Conservation (phyloP, 2,797 vertebrate species). For the Mycteria americana region DNA sequence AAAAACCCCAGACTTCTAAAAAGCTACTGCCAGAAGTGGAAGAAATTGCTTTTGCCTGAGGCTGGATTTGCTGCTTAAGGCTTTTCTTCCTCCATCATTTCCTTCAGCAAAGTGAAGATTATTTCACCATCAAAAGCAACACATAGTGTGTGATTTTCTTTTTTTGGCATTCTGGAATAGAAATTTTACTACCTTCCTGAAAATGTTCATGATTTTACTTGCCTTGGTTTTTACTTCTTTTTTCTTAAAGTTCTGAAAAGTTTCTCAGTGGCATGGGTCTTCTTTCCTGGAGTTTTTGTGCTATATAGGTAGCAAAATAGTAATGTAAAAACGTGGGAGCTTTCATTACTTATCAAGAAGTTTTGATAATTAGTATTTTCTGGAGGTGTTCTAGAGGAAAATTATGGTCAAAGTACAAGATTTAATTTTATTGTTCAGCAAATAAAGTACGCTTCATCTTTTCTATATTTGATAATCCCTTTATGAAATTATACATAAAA, state of each 20-base stretch:
- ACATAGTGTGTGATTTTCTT: not conserved
- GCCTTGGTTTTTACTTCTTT: not conserved
- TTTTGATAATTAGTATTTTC: not conserved
- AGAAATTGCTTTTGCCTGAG: not conserved
- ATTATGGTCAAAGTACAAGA: not conserved
- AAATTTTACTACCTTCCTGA: not conserved
- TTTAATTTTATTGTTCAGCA: not conserved
- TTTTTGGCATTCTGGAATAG: not conserved
- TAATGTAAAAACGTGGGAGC: not conserved
- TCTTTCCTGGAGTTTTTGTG: not conserved
- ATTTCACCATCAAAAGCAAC: not conserved
- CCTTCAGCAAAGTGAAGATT: not conserved
- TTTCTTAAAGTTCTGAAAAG: not conserved
- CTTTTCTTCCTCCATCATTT: not conserved
- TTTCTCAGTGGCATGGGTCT: not conserved
- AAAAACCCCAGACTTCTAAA: not conserved
- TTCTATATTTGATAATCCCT: not conserved
- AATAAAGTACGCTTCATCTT: not conserved
- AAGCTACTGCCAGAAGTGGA: not conserved
- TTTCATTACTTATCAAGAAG: not conserved
- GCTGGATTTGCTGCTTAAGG: not conserved
- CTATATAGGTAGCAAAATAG: not conserved
- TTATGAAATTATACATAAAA: not conserved
- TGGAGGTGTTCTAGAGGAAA: not conserved
- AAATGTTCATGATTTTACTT: not conserved